These are phyloP conservation scores for Plagodis pulveraria DNA, from an alignment of 2,888 invertebrate genomes.

Conservation along the genomic window DNA sequence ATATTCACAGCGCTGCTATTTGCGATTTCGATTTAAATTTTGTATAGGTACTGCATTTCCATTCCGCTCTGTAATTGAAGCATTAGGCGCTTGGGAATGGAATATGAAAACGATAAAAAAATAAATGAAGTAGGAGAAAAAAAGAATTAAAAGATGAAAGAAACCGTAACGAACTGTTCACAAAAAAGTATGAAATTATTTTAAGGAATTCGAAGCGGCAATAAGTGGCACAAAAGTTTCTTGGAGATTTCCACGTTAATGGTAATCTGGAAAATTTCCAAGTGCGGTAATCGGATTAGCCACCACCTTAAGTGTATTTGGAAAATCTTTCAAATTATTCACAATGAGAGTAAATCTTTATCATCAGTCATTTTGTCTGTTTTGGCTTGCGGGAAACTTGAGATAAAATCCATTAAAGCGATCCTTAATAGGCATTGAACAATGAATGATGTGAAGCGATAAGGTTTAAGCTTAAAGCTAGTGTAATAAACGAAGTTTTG, in stretches of 20 bases:
- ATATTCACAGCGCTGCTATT: constrained; percentile 45
- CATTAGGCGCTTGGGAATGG: constrained; percentile 53
- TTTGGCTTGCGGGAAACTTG: constrained; percentile 41
- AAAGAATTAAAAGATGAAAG: constrained; percentile 72
- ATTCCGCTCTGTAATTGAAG: constrained; percentile 55
- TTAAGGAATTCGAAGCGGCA: constrained; percentile 68
- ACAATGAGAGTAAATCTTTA: constrained; percentile 54
- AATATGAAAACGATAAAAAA: constrained; percentile 54
- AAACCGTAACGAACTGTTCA: constrained; percentile 66
- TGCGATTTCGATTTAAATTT: constrained; percentile 47
- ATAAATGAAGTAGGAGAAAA: constrained; percentile 58
- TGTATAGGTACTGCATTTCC: constrained; percentile 46
- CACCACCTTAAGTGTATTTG: constrained; percentile 61
- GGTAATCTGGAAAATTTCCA: constrained; percentile 65
- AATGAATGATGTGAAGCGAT: constrained; percentile 32
- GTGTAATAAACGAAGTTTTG: constrained; percentile 22
- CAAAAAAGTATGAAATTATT: constrained; percentile 71
- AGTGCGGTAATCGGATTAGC: constrained; percentile 66
- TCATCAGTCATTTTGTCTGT: constrained; percentile 53
- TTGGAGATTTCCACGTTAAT: constrained; percentile 66
- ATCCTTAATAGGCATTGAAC: constrained; percentile 26
- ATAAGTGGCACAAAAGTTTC: constrained; percentile 68
- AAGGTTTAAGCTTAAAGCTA: constrained; percentile 16
- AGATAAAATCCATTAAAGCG: constrained; percentile 34
- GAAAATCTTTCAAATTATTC: constrained; percentile 55